phyloP scores from a whole-genome alignment of 2,888 invertebrate species.

The Nephrotoma flavescens region DNA sequence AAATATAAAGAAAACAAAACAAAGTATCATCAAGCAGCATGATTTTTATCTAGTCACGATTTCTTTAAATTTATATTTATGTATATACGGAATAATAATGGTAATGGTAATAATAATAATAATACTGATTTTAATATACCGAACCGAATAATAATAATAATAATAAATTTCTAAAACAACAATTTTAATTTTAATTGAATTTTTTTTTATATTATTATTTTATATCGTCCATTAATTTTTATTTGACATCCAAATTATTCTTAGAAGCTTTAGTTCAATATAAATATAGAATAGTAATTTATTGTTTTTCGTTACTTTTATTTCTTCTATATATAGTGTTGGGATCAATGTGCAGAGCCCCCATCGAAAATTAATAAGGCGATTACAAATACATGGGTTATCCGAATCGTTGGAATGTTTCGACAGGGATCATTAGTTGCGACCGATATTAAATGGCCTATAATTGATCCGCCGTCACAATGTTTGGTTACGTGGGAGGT shows the following conservation, averaged over 20 bases:
- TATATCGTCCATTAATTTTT: background rate
- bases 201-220: background rate
- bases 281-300: background rate
- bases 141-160: background rate
- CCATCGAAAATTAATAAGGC: slow-evolving; percentile 23
- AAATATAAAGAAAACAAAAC: background rate
- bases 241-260: background rate
- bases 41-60: background rate
- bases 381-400: slow-evolving; percentile 24
- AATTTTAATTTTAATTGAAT: background rate
- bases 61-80: background rate
- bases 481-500: slow-evolving; percentile 33
- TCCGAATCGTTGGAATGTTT: slow-evolving; percentile 27
- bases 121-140: background rate
- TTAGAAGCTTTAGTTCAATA: background rate
- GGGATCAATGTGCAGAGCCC: slow-evolving; percentile 24
- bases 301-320: slow-evolving; percentile 7
- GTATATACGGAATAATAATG: background rate
- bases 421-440: slow-evolving; percentile 29
- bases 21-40: background rate
- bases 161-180: background rate
- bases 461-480: slow-evolving; percentile 23
- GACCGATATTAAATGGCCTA: slow-evolving; percentile 30
- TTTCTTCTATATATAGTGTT: slow-evolving; percentile 21
- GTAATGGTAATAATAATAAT: background rate